A percentile compares a stretch with the other conserved stretches of the same genome.
Conservation (phyloP, 2,888 invertebrate genomes). For the Lysandra coridon region DNA sequence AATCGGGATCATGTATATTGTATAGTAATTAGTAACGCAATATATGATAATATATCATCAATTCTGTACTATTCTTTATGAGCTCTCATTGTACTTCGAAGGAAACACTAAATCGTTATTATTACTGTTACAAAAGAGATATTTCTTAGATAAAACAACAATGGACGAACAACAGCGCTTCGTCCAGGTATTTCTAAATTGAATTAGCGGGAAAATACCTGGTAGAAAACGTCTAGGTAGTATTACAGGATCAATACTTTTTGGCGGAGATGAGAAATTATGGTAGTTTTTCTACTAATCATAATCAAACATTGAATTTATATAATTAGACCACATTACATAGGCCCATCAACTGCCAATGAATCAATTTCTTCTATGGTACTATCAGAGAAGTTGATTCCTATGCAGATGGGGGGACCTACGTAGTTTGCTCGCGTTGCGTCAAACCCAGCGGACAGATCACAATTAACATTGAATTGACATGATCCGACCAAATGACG, state of each 20-base stretch:
- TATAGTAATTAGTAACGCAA: neutral
- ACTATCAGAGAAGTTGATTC: too few species aligned
- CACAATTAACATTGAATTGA: too few species aligned
- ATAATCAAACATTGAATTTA: too few species aligned
- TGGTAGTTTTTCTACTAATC: neutral
- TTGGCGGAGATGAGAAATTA: neutral
- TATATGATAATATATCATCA: neutral
- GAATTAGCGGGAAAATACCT: neutral
- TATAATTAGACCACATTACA: too few species aligned
- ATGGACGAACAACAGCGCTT: constrained; percentile 7
- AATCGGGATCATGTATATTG: too few species aligned
- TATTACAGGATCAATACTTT: neutral
- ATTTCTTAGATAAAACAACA: constrained; percentile 28
- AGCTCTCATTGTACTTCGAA: neutral
- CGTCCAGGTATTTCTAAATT: constrained; percentile 17
- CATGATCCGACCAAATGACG: too few species aligned
- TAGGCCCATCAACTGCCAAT: too few species aligned
- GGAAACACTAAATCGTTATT: constrained; percentile 30
- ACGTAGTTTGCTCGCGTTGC: too few species aligned
- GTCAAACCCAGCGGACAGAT: too few species aligned
- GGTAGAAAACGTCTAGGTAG: neutral
- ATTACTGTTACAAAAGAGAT: constrained; percentile 27
- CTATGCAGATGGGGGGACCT: too few species aligned
- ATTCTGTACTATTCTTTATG: neutral
- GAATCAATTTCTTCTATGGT: too few species aligned